Conservation (phyloP, 2,797 vertebrate species). For the Oophaga sylvatica region DNA sequence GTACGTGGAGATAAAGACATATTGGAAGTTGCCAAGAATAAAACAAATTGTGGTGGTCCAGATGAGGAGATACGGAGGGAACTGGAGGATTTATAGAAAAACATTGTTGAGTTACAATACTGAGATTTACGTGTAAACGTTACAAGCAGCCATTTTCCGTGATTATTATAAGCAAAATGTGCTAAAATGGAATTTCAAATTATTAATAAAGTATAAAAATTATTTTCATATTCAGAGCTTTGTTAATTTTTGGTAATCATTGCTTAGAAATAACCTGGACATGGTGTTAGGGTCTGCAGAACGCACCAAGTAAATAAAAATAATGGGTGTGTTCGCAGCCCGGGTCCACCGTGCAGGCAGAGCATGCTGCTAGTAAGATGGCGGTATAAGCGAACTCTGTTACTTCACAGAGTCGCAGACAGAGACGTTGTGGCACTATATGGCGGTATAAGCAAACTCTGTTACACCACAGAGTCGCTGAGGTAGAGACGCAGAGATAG, state of each 20-base stretch:
- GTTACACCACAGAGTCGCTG: too few relatives aligned
- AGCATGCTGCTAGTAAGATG: too few relatives aligned
- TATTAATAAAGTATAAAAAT: neutral
- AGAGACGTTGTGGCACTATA: too few relatives aligned
- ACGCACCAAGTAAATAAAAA: too few relatives aligned
- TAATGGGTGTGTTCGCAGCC: too few relatives aligned
- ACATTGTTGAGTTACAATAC: slow-evolving; percentile 15
- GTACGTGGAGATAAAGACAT: slow-evolving; percentile 56
- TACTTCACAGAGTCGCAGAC: too few relatives aligned
- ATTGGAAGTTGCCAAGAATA: slow-evolving; percentile 56
- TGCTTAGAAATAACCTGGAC: neutral
- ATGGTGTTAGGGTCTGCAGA: too few relatives aligned
- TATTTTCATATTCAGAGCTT: neutral
- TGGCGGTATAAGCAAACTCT: too few relatives aligned
- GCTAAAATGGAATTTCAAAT: neutral
- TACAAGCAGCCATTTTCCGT: neutral
- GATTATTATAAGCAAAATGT: neutral
- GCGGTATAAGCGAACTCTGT: too few relatives aligned
- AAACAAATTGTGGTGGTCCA: slow-evolving; percentile 53
- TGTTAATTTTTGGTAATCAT: neutral
- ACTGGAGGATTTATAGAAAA: slow-evolving; percentile 23
- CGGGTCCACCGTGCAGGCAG: too few relatives aligned
- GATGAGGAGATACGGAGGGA: slow-evolving; percentile 48
- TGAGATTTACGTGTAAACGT: slow-evolving; percentile 23
- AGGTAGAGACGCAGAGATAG: too few relatives aligned